phyloP scores from a whole-genome alignment of 1,140 invertebrate species.

The Macrobrachium nipponense region DNA sequence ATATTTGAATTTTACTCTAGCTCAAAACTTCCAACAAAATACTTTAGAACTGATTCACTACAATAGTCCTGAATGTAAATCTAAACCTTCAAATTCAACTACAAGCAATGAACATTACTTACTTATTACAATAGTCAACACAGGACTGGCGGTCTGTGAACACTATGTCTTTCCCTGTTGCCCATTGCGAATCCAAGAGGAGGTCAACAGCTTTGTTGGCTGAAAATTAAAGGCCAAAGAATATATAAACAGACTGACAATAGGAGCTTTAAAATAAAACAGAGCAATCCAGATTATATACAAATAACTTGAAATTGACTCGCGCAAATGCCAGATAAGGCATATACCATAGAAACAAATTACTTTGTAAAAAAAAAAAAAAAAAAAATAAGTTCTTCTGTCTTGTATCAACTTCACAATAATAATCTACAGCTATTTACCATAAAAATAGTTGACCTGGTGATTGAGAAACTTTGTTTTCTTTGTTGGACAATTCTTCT shows the following conservation, averaged over 20 bases:
- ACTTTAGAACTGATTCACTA: no score
- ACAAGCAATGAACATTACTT: constrained; percentile 65
- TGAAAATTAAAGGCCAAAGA: constrained; percentile 66
- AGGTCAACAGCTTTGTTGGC: constrained; percentile 90
- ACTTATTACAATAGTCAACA: constrained; percentile 82
- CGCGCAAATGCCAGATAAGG: no score
- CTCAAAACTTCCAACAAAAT: no score
- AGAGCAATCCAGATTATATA: neutral
- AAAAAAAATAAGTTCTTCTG: neutral
- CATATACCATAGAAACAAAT: neutral
- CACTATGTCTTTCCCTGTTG: constrained; percentile 79
- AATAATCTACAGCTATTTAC: constrained; percentile 69
- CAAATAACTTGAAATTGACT: neutral
- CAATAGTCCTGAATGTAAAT: no score
- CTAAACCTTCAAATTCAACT: constrained; percentile 41
- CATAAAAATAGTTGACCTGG: constrained; percentile 93
- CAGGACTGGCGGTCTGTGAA: constrained; percentile 86
- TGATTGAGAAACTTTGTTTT: constrained; percentile 96
- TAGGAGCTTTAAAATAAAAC: neutral
- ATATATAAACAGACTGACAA: neutral
- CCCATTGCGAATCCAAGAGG: constrained; percentile 92
- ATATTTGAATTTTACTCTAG: no score
- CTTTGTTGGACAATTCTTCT: constrained; percentile 91
- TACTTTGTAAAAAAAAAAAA: neutral
- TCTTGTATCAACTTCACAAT: neutral